phyloP scores from a whole-genome alignment of 2,888 invertebrate species.

The Drosophila mulleri region DNA sequence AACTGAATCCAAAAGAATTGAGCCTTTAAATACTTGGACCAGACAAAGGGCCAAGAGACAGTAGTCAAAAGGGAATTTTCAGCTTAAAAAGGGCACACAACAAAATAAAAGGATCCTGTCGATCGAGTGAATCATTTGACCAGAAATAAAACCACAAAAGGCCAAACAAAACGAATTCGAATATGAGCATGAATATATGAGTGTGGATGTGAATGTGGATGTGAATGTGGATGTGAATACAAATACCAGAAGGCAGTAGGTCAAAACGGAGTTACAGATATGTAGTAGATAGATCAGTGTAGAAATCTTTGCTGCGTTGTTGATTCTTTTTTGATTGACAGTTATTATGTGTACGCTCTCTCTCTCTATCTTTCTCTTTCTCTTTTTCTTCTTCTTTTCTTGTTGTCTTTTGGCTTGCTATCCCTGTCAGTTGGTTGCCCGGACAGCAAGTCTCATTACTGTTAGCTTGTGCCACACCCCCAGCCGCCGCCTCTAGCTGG shows the following conservation, averaged over 20 bases:
- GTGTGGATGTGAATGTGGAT: not conserved
- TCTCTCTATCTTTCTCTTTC: not conserved
- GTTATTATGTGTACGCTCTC: slow-evolving; percentile 40
- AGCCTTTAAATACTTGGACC: slow-evolving; percentile 69
- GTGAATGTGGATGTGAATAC: slow-evolving; percentile 7
- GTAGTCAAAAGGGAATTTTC: slow-evolving; percentile 74
- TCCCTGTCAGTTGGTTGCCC: slow-evolving; percentile 41
- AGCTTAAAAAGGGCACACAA: slow-evolving; percentile 64
- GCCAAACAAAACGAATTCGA: slow-evolving; percentile 20
- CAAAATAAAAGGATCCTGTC: slow-evolving; percentile 42
- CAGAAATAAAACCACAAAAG: slow-evolving; percentile 81
- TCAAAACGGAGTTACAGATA: slow-evolving; percentile 12
- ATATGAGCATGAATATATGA: not conserved
- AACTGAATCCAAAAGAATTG: slow-evolving; percentile 23
- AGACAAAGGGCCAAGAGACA: slow-evolving; percentile 56
- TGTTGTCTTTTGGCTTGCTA: slow-evolving; percentile 7
- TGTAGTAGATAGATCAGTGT: slow-evolving; percentile 25
- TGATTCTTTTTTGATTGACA: slow-evolving; percentile 75
- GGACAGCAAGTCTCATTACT: slow-evolving; percentile 63
- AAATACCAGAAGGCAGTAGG: slow-evolving; percentile 18
- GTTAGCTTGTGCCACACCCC: slow-evolving; percentile 22
- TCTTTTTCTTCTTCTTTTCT: not conserved
- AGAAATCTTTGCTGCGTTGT: slow-evolving; percentile 53
- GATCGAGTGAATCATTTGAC: slow-evolving; percentile 78
- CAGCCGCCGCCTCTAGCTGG: slow-evolving; percentile 5